phyloP scores from a whole-genome alignment of 1,140 invertebrate species.

The Heliconius congener region DNA sequence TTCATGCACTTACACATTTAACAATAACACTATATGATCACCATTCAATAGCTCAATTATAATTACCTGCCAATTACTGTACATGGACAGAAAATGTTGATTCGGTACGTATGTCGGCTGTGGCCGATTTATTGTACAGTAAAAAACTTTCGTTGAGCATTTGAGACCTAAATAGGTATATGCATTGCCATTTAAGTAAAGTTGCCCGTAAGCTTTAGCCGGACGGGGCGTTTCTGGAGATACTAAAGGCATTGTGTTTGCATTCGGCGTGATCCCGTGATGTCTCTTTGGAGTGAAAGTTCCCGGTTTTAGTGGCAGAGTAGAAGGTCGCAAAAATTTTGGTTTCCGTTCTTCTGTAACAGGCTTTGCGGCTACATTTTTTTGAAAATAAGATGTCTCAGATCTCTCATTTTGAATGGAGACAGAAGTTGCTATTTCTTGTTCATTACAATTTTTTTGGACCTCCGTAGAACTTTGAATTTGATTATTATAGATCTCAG shows the following conservation, averaged over 20 bases:
- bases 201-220: constrained; percentile 92
- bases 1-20: constrained; percentile 52
- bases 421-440: constrained; percentile 43
- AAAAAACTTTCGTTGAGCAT: constrained; percentile 94
- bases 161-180: constrained; percentile 96
- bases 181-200: constrained; percentile 94
- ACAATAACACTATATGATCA: constrained; percentile 21
- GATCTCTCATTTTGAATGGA: constrained; percentile 68
- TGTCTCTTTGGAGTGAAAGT: constrained; percentile 89
- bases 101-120: constrained; percentile 97
- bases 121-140: constrained; percentile 94
- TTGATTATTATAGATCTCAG: constrained; percentile 80
- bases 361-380: constrained; percentile 56
- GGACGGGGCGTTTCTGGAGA: constrained; percentile 95
- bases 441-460: constrained; percentile 63
- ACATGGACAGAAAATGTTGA: constrained; percentile 97
- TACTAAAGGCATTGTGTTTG: constrained; percentile 88
- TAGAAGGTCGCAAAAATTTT: constrained; percentile 90
- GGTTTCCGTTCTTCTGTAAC: constrained; percentile 71
- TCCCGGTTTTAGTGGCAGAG: constrained; percentile 90
- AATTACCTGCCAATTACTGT: constrained; percentile 95
- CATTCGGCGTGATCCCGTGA: constrained; percentile 88
- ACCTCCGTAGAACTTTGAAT: constrained; percentile 69
- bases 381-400: constrained; percentile 78
- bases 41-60: constrained; percentile 32